These are phyloP conservation scores for Tokudaia tokunoshimensis DNA, from an alignment of 2,797 vertebrate species.

Conservation along the genomic window DNA sequence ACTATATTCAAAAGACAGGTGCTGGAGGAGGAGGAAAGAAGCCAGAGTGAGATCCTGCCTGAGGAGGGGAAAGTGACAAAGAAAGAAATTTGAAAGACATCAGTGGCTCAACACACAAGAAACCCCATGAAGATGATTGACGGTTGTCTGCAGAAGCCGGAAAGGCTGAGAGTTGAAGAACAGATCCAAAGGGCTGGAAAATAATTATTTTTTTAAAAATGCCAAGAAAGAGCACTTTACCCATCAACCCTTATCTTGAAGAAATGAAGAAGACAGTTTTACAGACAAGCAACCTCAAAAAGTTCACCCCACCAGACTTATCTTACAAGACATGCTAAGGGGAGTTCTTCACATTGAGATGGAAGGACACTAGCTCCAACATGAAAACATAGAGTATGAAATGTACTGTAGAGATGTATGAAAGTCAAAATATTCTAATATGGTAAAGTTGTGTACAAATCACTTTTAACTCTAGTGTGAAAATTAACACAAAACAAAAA, in stretches of 20 bases:
- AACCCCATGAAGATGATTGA: too few relatives aligned
- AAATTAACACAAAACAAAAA: background rate
- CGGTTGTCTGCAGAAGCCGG: background rate
- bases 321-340: background rate
- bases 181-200: background rate
- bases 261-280: background rate
- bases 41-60: background rate
- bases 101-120: background rate
- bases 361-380: background rate
- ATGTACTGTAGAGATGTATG: too few relatives aligned
- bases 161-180: background rate
- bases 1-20: background rate
- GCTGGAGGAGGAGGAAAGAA: background rate
- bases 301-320: background rate
- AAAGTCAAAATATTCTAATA: background rate
- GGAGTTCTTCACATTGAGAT: background rate
- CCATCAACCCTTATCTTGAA: background rate
- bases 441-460: too few relatives aligned
- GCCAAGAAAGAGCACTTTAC: background rate
- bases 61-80: background rate
- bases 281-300: background rate
- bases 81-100: background rate
- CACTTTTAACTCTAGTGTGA: background rate
- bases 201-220: background rate
- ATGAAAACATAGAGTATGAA: background rate